Percentiles rank a stretch among this genome's conserved stretches.
Conservation (phyloP, 2,113 vertebrate species). For the Barnardius zonarius region DNA sequence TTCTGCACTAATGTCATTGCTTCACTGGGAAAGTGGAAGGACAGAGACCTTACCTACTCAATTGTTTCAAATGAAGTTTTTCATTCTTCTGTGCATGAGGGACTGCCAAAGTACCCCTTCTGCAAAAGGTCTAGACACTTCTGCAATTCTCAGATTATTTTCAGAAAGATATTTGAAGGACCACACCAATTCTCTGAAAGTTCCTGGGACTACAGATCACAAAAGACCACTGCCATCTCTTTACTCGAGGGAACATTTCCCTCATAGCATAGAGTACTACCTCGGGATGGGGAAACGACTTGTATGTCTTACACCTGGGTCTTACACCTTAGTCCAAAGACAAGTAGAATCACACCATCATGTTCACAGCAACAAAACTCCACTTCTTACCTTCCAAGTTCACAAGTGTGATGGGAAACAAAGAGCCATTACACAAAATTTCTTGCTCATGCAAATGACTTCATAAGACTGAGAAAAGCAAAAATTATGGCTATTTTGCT, state of each 20-base stretch:
- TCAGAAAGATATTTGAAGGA: not conserved
- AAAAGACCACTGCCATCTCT: not conserved
- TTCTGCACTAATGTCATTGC: not conserved
- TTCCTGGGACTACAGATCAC: not conserved
- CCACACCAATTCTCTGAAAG: not conserved
- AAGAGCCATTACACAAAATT: not conserved
- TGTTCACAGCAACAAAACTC: not conserved
- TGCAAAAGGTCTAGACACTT: not conserved
- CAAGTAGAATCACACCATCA: not conserved
- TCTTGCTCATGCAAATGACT: not conserved
- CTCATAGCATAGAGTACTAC: not conserved
- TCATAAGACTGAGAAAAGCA: not conserved
- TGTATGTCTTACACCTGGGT: not conserved
- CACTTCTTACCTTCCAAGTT: not conserved
- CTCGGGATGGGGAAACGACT: not conserved
- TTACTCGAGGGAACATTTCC: not conserved
- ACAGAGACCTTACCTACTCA: not conserved
- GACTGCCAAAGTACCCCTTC: not conserved
- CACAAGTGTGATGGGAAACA: not conserved
- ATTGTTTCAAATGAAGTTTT: not conserved
- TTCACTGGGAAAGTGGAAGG: not conserved
- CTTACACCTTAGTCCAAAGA: not conserved
- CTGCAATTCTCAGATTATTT: not conserved
- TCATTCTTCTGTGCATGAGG: not conserved
- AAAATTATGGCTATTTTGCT: not conserved